A percentile compares a stretch with the other conserved stretches of the same genome.
Conservation (phyloP, 2,113 vertebrate genomes). For the Trinectes maculatus region DNA sequence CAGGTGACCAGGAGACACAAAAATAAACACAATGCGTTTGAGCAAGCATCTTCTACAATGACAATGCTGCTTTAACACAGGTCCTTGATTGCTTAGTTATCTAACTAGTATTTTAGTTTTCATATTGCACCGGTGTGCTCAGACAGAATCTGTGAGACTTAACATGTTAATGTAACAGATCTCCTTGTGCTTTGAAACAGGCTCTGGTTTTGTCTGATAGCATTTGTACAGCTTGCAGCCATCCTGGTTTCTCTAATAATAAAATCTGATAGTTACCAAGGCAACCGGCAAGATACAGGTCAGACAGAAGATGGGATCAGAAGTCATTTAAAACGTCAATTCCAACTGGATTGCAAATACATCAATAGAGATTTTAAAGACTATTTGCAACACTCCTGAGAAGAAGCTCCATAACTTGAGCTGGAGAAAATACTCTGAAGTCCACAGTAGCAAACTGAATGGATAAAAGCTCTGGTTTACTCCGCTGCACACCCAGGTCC, state of each 20-base stretch:
- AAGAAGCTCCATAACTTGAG: conserved; percentile 16
- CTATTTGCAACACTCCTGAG: conserved; percentile 27
- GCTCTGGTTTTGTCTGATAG: conserved; percentile 21
- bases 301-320: conserved; percentile 49
- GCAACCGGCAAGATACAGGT: conserved; percentile 59
- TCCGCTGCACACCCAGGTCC: neutral
- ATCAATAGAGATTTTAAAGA: conserved; percentile 42
- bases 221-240: conserved; percentile 19
- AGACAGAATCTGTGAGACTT: conserved; percentile 9
- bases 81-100: no score
- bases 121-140: neutral
- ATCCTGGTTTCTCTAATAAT: conserved; percentile 54
- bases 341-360: conserved; percentile 44
- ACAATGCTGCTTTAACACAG: conserved; percentile 1
- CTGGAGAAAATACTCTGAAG: conserved; percentile 8
- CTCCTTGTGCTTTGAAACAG: conserved; percentile 1
- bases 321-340: conserved; percentile 47
- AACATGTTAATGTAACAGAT: conserved; percentile 29
- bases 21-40: no score
- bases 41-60: no score
- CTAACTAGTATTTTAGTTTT: neutral
- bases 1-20: no score
- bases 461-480: conserved; percentile 6
- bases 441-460: conserved; percentile 25
- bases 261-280: conserved; percentile 64